These are phyloP conservation scores for Picathartes gymnocephalus DNA, from an alignment of 2,113 vertebrate species.

Conservation along the genomic window DNA sequence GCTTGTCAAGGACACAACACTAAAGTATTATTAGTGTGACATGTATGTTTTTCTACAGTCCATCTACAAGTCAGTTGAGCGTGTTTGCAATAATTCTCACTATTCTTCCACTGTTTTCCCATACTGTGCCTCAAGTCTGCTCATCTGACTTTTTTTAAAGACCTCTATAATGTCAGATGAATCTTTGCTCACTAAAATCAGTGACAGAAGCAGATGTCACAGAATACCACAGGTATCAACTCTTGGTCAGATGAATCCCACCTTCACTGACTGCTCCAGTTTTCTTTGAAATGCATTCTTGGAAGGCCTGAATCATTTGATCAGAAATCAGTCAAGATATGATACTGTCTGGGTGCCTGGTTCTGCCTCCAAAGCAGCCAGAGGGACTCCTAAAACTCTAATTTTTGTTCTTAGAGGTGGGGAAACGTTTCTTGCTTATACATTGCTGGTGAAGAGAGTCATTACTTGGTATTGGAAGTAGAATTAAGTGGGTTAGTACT, in stretches of 20 bases:
- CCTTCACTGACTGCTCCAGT: neutral
- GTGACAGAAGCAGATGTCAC: neutral
- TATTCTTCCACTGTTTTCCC: neutral
- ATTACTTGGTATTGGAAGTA: neutral
- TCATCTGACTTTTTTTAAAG: neutral
- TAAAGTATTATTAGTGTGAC: neutral
- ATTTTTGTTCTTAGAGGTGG: neutral
- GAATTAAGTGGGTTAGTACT: neutral
- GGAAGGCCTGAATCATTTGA: neutral
- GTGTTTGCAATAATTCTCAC: neutral
- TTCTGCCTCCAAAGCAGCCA: neutral
- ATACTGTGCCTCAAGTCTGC: fast-evolving
- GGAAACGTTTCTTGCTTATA: neutral
- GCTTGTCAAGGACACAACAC: neutral
- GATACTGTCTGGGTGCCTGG: neutral
- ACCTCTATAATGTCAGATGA: neutral
- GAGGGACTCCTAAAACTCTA: neutral
- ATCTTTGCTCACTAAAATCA: neutral
- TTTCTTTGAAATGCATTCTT: neutral
- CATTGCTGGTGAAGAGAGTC: neutral
- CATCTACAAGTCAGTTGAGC: neutral
- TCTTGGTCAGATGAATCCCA: neutral
- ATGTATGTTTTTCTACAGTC: neutral
- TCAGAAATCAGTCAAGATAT: neutral
- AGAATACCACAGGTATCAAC: neutral